phyloP scores from a whole-genome alignment of 2,797 vertebrate species.

The Anguilla obscura region DNA sequence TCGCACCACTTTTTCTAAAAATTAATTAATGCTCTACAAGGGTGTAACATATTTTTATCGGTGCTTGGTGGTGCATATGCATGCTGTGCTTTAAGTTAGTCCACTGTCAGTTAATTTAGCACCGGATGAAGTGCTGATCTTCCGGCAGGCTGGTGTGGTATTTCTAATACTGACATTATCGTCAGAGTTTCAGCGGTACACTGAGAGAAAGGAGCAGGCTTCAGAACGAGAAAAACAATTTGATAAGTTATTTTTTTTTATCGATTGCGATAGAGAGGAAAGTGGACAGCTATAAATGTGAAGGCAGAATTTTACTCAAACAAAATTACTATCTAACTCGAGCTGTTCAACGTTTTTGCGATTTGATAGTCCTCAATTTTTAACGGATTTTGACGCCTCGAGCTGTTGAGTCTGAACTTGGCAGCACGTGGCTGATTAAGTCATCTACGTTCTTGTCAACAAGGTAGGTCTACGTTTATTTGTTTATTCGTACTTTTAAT shows the following conservation, averaged over 20 bases:
- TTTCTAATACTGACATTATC: slow-evolving; percentile 8
- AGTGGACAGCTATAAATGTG: too few species aligned
- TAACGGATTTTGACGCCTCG: neutral
- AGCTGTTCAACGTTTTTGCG: neutral
- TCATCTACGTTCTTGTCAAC: neutral
- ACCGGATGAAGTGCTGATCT: neutral
- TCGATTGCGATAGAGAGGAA: neutral
- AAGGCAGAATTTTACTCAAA: too few species aligned
- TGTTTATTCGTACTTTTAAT: neutral
- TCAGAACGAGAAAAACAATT: neutral
- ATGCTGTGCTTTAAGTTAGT: neutral
- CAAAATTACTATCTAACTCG: neutral
- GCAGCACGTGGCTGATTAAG: neutral
- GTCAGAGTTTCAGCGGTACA: neutral
- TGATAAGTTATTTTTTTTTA: neutral
- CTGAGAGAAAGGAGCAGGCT: neutral
- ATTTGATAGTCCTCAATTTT: neutral
- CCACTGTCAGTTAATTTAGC: neutral
- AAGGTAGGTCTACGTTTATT: neutral
- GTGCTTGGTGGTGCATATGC: too few species aligned
- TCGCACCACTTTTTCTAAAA: neutral
- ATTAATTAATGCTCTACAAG: neutral
- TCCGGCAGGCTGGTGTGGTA: neutral
- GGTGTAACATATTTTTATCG: too few species aligned
- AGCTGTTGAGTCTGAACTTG: neutral